phyloP scores from a whole-genome alignment of 1,140 invertebrate genomes.

The Dendroctonus valens region DNA sequence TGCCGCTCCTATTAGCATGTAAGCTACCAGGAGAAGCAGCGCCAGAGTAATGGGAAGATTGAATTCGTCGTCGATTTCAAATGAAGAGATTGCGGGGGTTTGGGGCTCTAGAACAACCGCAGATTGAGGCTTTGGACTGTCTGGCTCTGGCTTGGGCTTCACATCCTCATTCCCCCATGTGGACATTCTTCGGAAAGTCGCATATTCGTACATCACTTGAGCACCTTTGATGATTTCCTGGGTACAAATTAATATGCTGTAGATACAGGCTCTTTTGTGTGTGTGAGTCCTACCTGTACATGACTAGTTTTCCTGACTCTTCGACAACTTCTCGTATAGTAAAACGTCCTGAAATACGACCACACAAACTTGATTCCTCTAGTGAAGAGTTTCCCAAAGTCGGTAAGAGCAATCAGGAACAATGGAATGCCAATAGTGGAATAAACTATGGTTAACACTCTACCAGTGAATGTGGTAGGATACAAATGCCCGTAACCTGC shows the following conservation, averaged over 20 bases:
- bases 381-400: constrained; percentile 90
- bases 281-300: constrained; percentile 61
- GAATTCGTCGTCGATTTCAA: constrained; percentile 85
- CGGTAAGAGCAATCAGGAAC: constrained; percentile 84
- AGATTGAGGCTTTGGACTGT: constrained; percentile 30
- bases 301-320: constrained; percentile 70
- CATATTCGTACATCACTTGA: constrained; percentile 74
- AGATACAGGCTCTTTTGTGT: not conserved
- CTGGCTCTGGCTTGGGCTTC: constrained; percentile 2
- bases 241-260: not conserved
- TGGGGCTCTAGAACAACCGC: constrained; percentile 46
- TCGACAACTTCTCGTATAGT: constrained; percentile 79
- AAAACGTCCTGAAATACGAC: constrained; percentile 81
- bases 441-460: constrained; percentile 87
- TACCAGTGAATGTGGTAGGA: constrained; percentile 79
- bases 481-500: constrained; percentile 92
- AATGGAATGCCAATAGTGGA: constrained; percentile 94
- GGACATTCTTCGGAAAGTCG: constrained; percentile 69
- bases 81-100: constrained; percentile 69
- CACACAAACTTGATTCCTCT: constrained; percentile 89
- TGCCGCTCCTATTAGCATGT: constrained; percentile 80
- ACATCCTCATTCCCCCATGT: constrained; percentile 44
- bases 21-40: constrained; percentile 73
- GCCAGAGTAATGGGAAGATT: constrained; percentile 87
- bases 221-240: constrained; percentile 70